Evolutionary conservation across 2,888 invertebrate genomes (phyloP), one percentile per base, ranked within the genome.

Genomic region (Drosophila putrida): DNA sequence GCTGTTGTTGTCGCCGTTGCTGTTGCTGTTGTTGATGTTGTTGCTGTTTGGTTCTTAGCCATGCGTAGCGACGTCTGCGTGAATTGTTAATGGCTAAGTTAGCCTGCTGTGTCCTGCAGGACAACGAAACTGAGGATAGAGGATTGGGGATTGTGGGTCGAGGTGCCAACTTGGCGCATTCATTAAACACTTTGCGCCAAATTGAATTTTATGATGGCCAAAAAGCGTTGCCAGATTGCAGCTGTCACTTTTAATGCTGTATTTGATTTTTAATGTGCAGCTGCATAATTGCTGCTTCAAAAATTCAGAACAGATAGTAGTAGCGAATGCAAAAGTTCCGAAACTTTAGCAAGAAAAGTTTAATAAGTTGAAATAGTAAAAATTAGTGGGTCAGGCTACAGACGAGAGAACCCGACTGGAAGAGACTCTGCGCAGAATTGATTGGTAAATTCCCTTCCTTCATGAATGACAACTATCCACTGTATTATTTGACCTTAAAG

Each of bases 161-260:
- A 44, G 50, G 31, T 36, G 54, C 75, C 79, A 79, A 75, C 58
- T 66, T 75, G 82, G 66, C 80, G 80, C 88, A 87, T 89, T 84
- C 84, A 84, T 84, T 84, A 89, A 84, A 89, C 84, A 84, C 88
- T 84, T 84, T 89, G 88, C 84, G 89, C 88, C 89, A 84, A 84
- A 84, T 84, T 84, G 89, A 89, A 82, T 89, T 89, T 89, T 89
- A 84, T 85, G 84, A 84, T 81, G 88, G 70, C 69, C 73, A 55
- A 78, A 53, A 59, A 13, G 25, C 39, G 41, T 10, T 31, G 15
- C 41, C 41, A 60, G 59, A 49, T 47, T 88, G 89, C 89, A 89
- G 84, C 84, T 89, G 89, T 82, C 84, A 76, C 65, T 81, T 74
- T 74, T 73, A 73, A 78, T 89, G 73, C 70, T 74, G 76, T 72